Percentiles rank a stretch among this genome's conserved stretches.
phyloP scores from a whole-genome alignment of 1,140 invertebrate genomes.

The Bombus huntii region DNA sequence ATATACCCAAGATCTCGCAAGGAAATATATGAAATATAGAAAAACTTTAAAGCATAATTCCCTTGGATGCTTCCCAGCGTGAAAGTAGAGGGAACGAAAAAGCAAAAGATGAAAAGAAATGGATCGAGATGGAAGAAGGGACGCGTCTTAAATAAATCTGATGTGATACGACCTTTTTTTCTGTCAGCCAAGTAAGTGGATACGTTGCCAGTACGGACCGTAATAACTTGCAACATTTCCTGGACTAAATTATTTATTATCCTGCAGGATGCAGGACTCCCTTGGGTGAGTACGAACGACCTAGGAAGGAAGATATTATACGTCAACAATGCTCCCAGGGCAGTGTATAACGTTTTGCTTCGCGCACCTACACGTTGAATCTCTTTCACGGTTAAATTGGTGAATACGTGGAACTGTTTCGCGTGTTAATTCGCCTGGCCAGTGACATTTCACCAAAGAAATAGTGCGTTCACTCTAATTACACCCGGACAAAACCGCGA shows the following conservation, averaged over 20 bases:
- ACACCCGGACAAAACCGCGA: neutral
- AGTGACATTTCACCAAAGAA: conserved; percentile 1
- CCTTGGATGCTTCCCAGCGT: neutral
- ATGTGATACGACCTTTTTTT: conserved; percentile 34
- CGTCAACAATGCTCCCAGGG: conserved; percentile 49
- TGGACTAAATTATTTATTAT: conserved; percentile 74
- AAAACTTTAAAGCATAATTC: neutral
- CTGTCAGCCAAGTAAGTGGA: conserved; percentile 26
- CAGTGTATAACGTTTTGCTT: conserved; percentile 53
- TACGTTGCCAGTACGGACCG: conserved; percentile 39
- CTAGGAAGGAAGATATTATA: conserved; percentile 70
- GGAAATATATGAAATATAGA: neutral
- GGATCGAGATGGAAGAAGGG: neutral
- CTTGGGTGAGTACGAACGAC: conserved; percentile 50
- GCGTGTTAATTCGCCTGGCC: neutral
- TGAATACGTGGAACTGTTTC: conserved; percentile 21
- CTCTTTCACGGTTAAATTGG: conserved; percentile 51
- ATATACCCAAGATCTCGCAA: neutral
- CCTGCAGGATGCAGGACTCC: conserved; percentile 53
- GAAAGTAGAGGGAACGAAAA: neutral
- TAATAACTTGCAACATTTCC: conserved; percentile 74
- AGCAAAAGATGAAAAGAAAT: neutral
- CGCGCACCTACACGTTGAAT: conserved; percentile 20
- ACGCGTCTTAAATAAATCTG: conserved; percentile 42
- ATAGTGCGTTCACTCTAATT: conserved; percentile 1